Conservation (phyloP, 2,113 vertebrate genomes). For the Turnix velox region DNA sequence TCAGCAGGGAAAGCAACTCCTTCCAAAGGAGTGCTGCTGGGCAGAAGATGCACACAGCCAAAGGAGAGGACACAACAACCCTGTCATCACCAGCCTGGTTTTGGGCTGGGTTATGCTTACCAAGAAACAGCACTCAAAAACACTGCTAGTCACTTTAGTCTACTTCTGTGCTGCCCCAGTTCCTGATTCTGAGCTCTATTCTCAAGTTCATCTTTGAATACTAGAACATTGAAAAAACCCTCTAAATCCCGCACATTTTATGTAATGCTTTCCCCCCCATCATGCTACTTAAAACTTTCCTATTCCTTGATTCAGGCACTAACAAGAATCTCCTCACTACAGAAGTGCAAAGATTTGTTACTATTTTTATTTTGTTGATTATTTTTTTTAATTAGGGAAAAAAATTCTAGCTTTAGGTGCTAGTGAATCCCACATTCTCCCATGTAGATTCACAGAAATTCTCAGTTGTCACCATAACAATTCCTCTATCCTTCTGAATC, state of each 20-base stretch:
- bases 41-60: neutral
- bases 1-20: neutral
- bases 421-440: neutral
- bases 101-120: neutral
- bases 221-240: no score
- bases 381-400: neutral
- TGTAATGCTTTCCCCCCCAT: neutral
- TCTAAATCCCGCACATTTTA: neutral
- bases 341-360: neutral
- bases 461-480: neutral
- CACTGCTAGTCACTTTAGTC: neutral
- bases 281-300: neutral
- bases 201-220: neutral
- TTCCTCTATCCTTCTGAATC: neutral
- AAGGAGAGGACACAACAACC: neutral
- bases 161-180: neutral
- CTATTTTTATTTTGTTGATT: neutral
- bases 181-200: neutral
- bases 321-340: neutral
- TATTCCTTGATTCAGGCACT: neutral
- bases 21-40: neutral
- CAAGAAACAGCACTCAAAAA: neutral
- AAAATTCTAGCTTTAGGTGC: neutral
- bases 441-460: neutral
- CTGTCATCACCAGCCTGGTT: neutral